These are phyloP conservation scores for Tapera naevia DNA, from an alignment of 2,797 vertebrate genomes.

Conservation along the genomic window DNA sequence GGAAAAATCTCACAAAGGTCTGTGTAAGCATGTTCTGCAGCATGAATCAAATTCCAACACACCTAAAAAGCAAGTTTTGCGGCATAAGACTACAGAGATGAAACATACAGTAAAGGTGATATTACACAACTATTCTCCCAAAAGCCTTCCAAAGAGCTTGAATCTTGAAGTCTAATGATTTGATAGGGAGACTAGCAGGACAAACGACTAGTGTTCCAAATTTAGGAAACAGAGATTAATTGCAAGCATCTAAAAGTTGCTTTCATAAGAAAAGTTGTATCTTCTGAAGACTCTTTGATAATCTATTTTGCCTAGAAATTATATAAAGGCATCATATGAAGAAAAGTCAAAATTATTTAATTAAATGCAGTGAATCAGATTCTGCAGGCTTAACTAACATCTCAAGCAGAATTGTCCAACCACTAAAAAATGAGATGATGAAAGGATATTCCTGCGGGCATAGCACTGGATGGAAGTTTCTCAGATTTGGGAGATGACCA, in stretches of 20 bases:
- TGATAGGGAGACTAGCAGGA: not conserved
- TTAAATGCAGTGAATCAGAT: not conserved
- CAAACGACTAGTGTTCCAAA: not conserved
- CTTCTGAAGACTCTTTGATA: not conserved
- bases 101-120: not conserved
- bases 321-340: not conserved
- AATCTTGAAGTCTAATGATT: not conserved
- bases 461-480: not conserved
- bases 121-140: not conserved
- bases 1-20: not conserved
- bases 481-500: not conserved
- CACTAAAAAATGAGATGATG: not conserved
- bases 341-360: not conserved
- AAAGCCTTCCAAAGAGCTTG: not conserved
- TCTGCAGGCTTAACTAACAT: not conserved
- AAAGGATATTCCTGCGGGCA: not conserved
- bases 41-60: not conserved
- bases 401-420: not conserved
- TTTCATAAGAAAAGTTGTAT: not conserved
- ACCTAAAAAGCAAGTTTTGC: not conserved
- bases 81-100: not conserved
- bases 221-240: not conserved
- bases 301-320: not conserved
- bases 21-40: not conserved
- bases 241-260: not conserved